These are phyloP conservation scores for Leptinotarsa peninsularis DNA, from an alignment of 2,888 invertebrate species.

Conservation along the genomic window DNA sequence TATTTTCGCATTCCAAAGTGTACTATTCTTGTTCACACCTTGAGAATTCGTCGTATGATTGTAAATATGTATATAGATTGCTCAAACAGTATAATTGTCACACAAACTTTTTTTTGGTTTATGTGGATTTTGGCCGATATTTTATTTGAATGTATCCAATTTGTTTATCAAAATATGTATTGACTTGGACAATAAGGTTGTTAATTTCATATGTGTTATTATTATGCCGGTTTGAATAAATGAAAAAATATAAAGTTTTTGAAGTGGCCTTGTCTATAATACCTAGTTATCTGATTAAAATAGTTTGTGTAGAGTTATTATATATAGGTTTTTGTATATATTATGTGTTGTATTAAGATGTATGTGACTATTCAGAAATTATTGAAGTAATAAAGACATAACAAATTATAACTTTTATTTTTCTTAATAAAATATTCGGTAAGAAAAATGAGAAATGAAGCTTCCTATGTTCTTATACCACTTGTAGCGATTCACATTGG, in stretches of 20 bases:
- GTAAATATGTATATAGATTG: slow-evolving; percentile 56
- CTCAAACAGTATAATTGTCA: slow-evolving; percentile 48
- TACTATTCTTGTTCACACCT: slow-evolving; percentile 3
- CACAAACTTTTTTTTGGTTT: slow-evolving; percentile 37
- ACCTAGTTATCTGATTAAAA: slow-evolving; percentile 49
- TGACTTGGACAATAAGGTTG: slow-evolving; percentile 46
- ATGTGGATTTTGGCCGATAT: slow-evolving; percentile 38
- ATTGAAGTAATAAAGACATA: slow-evolving; percentile 50
- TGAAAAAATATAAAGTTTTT: slow-evolving; percentile 48
- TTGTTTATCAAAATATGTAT: slow-evolving; percentile 39
- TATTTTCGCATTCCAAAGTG: background rate
- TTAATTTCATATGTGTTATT: slow-evolving; percentile 35
- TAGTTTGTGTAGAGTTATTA: slow-evolving; percentile 54
- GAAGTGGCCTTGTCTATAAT: slow-evolving; percentile 58
- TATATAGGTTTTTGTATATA: slow-evolving; percentile 53
- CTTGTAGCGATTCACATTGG: no score
- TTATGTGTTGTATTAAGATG: slow-evolving; percentile 57
- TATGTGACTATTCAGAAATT: slow-evolving; percentile 58
- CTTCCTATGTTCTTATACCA: no score
- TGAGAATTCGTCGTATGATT: slow-evolving; percentile 22
- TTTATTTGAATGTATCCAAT: slow-evolving; percentile 29
- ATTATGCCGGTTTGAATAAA: slow-evolving; percentile 31
- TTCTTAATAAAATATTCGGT: background rate
- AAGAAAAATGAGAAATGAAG: no score
- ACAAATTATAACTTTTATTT: slow-evolving; percentile 22